Evolutionary conservation across 2,888 invertebrate genomes (phyloP).

Genomic region (Caenorhabditis angaria): DNA sequence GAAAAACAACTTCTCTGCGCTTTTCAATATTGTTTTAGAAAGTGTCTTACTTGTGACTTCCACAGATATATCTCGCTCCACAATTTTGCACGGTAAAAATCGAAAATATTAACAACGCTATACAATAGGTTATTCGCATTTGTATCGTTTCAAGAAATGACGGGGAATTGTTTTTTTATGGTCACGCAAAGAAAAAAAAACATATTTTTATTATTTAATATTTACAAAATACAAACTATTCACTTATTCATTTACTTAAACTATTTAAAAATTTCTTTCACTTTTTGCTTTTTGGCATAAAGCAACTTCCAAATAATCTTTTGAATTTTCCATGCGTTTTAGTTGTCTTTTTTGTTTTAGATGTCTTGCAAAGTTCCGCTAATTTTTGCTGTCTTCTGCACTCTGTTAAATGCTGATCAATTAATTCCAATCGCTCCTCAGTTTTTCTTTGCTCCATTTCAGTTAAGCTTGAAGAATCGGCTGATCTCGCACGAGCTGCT

Average conservation of each 20-base stretch:
- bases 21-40: too few relatives aligned
- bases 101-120: too few relatives aligned
- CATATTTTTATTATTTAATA: too few relatives aligned
- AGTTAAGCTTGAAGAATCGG: slow-evolving; percentile 39
- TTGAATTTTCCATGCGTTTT: slow-evolving; percentile 20
- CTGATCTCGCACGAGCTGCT: slow-evolving; percentile 60
- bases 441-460: slow-evolving; percentile 33
- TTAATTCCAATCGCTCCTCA: slow-evolving; percentile 45
- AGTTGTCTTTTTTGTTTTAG: slow-evolving; percentile 27
- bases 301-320: slow-evolving; percentile 26
- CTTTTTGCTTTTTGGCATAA: background rate
- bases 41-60: too few relatives aligned
- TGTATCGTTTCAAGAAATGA: too few relatives aligned
- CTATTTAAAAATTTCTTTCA: background rate
- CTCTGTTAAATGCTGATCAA: slow-evolving; percentile 65
- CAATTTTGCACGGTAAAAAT: too few relatives aligned
- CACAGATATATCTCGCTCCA: too few relatives aligned
- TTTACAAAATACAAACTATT: too few relatives aligned
- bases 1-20: background rate
- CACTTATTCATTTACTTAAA: too few relatives aligned
- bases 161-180: too few relatives aligned
- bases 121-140: too few relatives aligned
- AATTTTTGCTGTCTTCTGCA: slow-evolving; percentile 63
- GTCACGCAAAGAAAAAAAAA: too few relatives aligned
- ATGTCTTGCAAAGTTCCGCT: slow-evolving; percentile 50